phyloP scores from a whole-genome alignment of 1,140 invertebrate genomes.

The Macrobrachium rosenbergii region DNA sequence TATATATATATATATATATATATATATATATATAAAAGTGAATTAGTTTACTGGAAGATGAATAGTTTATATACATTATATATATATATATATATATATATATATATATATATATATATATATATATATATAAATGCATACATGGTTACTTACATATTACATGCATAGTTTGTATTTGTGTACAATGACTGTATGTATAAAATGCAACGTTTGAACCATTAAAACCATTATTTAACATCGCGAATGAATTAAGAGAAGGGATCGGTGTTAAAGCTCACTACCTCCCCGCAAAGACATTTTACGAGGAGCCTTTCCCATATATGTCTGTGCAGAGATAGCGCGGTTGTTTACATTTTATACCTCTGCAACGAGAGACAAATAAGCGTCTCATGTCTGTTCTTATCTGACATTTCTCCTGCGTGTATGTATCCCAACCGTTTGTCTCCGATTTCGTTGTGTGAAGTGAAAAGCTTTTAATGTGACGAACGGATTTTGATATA shows the following conservation, averaged over 20 bases:
- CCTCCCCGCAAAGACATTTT: too few relatives aligned
- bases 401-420: too few relatives aligned
- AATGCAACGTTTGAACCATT: not conserved
- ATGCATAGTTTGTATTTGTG: not conserved
- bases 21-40: conserved; percentile 14
- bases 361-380: too few relatives aligned
- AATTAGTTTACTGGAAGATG: too few relatives aligned
- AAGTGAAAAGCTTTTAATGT: too few relatives aligned
- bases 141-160: not conserved
- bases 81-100: not conserved
- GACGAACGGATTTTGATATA: too few relatives aligned
- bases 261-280: not conserved
- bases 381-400: too few relatives aligned
- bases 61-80: not conserved
- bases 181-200: not conserved
- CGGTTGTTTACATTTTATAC: too few relatives aligned
- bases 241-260: not conserved
- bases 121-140: conserved; percentile 6
- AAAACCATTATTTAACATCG: not conserved
- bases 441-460: too few relatives aligned
- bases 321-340: too few relatives aligned
- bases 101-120: conserved; percentile 6
- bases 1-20: not conserved
- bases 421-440: too few relatives aligned
- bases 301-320: too few relatives aligned